Evolutionary conservation across 2,888 invertebrate genomes (phyloP), one percentile per base, ranked within the genome.

Genomic region (Sphaerophoria taeniata): DNA sequence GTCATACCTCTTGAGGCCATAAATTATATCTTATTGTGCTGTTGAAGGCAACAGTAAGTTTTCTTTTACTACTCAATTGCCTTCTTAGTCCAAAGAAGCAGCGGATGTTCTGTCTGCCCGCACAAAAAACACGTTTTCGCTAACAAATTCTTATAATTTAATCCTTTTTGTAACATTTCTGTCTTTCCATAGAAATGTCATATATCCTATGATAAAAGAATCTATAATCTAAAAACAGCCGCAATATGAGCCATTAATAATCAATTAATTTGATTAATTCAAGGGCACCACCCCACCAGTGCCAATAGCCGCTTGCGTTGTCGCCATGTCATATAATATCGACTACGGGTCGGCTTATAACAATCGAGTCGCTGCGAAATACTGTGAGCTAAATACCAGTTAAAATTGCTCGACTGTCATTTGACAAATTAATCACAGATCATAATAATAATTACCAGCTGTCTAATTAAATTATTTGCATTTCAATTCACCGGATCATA

Each of bases 381-480:
- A 61, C 81, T 84, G 80, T 77, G 85, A 73, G 81, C 85, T 85
- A 85, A 85, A 85, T 85, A 85, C 85, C 80, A 85, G 81, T 81
- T 85, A 76, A 73, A 81, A 85, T 81, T 58, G 81, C 70, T 65
- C 70, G 14, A 58, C 81, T 85, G 81, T 81, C 85, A 85, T 76
- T 85, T 85, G 85, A 85, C 85, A 85, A 85, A 85, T 85, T 85
- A 85, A 85, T 85, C 85, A 85, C 81, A 80, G 81, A 80, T 85
- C 85, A 85, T 85, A 85, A 85, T 85, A 85, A 85, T 85, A 85
- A 85, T 85, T 85, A 85, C 85, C 70, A 34, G 73, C 85, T 85
- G 85, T 85, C 85, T 85, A 85, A 85, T 85, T 85, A 85, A 85
- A 85, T 85, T 85, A 85, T 85, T 85, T 85, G 81, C 85, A 85